Evolutionary conservation across 2,113 vertebrate genomes (phyloP).

Genomic region (Semicossyphus pulcher): DNA sequence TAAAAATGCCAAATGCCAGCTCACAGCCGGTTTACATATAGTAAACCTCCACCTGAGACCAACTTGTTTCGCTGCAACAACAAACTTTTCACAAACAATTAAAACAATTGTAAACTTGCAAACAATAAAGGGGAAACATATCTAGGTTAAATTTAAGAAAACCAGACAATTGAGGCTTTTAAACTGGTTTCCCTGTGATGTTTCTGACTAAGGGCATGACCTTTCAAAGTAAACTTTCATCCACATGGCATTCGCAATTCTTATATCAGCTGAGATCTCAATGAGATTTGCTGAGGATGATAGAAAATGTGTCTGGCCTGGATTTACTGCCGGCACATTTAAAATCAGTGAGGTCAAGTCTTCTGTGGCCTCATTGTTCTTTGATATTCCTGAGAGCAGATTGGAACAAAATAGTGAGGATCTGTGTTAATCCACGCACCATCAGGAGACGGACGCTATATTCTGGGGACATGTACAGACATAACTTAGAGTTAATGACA

Average conservation of each 20-base stretch:
- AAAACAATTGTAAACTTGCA: no score
- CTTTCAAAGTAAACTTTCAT: neutral
- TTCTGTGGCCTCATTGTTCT: conserved; percentile 55
- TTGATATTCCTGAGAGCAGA: conserved; percentile 73
- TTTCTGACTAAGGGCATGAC: neutral
- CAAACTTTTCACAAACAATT: no score
- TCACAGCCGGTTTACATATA: no score
- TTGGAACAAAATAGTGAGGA: conserved; percentile 72
- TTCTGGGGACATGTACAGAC: conserved; percentile 74
- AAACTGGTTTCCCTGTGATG: no score
- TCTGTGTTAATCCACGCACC: conserved; percentile 70
- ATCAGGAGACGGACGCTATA: conserved; percentile 62
- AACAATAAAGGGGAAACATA: no score
- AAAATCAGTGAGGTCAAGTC: conserved; percentile 50
- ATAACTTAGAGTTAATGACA: conserved; percentile 82
- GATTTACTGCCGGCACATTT: conserved; percentile 11
- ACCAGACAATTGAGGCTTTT: no score
- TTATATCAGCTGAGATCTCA: neutral
- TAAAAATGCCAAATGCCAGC: no score
- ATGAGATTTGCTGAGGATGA: neutral
- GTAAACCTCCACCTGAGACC: no score
- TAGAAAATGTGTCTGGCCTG: neutral
- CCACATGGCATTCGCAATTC: neutral
- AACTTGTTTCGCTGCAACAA: no score
- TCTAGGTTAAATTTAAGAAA: no score